phyloP scores from a whole-genome alignment of 2,113 vertebrate genomes.

The Atrichornis clamosus region DNA sequence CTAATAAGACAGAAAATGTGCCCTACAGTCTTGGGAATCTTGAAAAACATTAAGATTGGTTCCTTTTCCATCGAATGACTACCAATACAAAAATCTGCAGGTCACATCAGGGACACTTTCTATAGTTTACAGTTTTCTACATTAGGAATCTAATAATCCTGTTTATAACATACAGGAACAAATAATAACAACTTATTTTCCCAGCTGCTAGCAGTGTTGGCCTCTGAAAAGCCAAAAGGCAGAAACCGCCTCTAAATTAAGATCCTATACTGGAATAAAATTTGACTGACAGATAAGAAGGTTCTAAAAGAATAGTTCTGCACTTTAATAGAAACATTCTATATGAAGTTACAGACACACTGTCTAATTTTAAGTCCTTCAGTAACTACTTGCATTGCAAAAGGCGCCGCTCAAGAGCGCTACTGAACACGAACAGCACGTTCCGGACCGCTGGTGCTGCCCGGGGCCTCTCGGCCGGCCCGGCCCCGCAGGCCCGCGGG shows the following conservation, averaged over 20 bases:
- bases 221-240: neutral
- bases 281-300: neutral
- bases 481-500: neutral
- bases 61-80: neutral
- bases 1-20: neutral
- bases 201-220: neutral
- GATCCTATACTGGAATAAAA: neutral
- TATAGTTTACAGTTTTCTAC: neutral
- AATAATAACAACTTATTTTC: neutral
- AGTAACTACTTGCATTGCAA: neutral
- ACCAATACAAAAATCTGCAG: neutral
- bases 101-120: neutral
- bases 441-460: neutral
- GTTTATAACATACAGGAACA: neutral
- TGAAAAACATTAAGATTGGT: neutral
- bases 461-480: neutral
- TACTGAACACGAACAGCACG: neutral
- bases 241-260: neutral
- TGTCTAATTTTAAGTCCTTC: neutral
- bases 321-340: neutral
- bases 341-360: accelerated
- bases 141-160: neutral
- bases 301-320: no score
- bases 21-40: neutral
- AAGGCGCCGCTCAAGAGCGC: neutral